Base-by-base conservation (phyloP, 2,797 vertebrate genomes). In the Takifugu ocellatus region DNA sequence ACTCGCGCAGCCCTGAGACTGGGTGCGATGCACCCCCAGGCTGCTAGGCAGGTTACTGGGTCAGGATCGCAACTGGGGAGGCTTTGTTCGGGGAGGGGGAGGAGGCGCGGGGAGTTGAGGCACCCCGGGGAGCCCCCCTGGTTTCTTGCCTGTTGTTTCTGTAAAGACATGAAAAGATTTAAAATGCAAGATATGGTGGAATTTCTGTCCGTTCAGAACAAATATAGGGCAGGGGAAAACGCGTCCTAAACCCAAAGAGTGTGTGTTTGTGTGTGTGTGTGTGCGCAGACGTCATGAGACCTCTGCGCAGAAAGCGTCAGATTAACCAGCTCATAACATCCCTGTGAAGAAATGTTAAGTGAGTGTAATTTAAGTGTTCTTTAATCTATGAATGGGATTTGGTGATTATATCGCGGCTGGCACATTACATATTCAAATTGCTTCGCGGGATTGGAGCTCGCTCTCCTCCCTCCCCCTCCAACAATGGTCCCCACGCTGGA, bases 401-500 rank as follows among this genome's bases (percentile, higher is more conserved):
- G 81, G 81, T 78, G 85, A 88, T 90, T 84, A 82, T 87, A 86
- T 90, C 84, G 81, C 61, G 65, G 77, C 77, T 83, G 77, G 77
- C 77, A 75, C 77, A 85, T 90, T 89, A 87, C 73, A 90, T 90
- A 90, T 91, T 91, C 84, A 91, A 91, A 92, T 90, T 90, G 87
- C 78, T 84, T 85, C 79, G 77, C 65, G 48, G 81, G 88, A 87
- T 84, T 77, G 74, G 64, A 75, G 79, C 79, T 68, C 31, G 57
- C 62, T 64, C 44, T 39, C 36, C 72, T 78, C 79, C 87, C 81
- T 83, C 81, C 84, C 85, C 82, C 78, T 81, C 77, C 24, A 61
- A 87, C 87, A 85, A 81, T 66, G 75, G 84, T 84, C 74, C 77
- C 79, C 24, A 70, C 73, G 74, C 81, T 77, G 82, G 83, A 85